These are phyloP conservation scores for Esox niger DNA, from an alignment of 2,113 vertebrate genomes.

Conservation along the genomic window DNA sequence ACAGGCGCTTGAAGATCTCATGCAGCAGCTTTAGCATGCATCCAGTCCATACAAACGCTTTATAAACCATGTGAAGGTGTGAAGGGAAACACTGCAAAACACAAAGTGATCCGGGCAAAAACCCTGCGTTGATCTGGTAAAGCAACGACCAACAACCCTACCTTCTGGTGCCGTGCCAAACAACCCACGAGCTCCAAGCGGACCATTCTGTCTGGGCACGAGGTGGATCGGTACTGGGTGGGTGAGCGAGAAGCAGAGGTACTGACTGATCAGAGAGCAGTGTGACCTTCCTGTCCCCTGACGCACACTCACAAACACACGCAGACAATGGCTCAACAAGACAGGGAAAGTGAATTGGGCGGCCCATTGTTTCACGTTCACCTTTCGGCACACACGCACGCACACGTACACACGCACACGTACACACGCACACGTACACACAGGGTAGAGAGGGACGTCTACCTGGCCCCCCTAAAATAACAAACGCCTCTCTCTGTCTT, in stretches of 20 bases:
- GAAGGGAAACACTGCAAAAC: neutral
- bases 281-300: neutral
- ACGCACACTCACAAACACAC: neutral
- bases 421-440: conserved; percentile 24
- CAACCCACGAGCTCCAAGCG: neutral
- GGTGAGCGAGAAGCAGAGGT: neutral
- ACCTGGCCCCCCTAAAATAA: conserved; percentile 1
- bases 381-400: neutral
- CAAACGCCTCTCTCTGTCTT: neutral
- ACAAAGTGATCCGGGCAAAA: neutral
- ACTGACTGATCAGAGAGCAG: neutral
- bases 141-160: neutral
- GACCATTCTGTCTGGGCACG: neutral
- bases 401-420: neutral
- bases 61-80: neutral
- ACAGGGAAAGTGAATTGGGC: neutral
- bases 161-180: conserved; percentile 6
- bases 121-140: neutral
- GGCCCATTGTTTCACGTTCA: neutral
- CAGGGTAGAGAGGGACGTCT: conserved; percentile 17
- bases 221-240: neutral
- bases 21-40: too few species aligned
- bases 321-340: neutral
- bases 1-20: too few species aligned
- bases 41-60: conserved; percentile 89